Conservation (phyloP, 2,888 invertebrate species). For the Lithosia quadra region DNA sequence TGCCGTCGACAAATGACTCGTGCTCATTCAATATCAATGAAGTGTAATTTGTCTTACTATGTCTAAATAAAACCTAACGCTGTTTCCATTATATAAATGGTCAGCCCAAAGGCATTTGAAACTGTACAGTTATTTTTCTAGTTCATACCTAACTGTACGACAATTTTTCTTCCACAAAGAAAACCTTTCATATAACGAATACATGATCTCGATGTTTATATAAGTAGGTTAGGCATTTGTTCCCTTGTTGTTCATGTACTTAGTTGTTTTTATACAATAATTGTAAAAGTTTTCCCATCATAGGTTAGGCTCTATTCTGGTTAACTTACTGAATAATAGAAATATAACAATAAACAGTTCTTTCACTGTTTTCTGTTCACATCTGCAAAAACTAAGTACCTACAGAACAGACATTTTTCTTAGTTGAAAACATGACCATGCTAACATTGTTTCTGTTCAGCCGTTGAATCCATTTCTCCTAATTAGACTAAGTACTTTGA, state of each 20-base stretch:
- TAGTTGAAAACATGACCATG: background rate
- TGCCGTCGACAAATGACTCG: background rate
- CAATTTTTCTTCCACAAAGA: slow-evolving; percentile 4
- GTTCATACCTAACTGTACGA: background rate
- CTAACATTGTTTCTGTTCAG: background rate
- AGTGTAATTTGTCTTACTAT: slow-evolving; percentile 9
- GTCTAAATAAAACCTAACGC: slow-evolving; percentile 5
- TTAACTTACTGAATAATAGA: background rate
- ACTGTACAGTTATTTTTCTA: slow-evolving; percentile 10
- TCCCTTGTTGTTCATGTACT: background rate
- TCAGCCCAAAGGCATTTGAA: slow-evolving; percentile 8
- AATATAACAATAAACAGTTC: too few species aligned
- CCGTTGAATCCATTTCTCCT: background rate
- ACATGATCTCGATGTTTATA: too few species aligned
- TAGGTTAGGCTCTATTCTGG: background rate
- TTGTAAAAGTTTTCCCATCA: background rate
- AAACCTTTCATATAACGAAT: background rate
- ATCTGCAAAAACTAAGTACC: too few species aligned
- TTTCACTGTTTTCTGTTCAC: background rate
- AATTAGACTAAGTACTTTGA: background rate
- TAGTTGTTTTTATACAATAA: too few species aligned
- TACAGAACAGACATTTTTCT: background rate
- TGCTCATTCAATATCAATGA: slow-evolving; percentile 12
- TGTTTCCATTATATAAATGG: background rate
- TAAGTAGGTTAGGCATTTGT: background rate